Base-by-base conservation (phyloP, 2,113 vertebrate species). In the Dromiciops gliroides region DNA sequence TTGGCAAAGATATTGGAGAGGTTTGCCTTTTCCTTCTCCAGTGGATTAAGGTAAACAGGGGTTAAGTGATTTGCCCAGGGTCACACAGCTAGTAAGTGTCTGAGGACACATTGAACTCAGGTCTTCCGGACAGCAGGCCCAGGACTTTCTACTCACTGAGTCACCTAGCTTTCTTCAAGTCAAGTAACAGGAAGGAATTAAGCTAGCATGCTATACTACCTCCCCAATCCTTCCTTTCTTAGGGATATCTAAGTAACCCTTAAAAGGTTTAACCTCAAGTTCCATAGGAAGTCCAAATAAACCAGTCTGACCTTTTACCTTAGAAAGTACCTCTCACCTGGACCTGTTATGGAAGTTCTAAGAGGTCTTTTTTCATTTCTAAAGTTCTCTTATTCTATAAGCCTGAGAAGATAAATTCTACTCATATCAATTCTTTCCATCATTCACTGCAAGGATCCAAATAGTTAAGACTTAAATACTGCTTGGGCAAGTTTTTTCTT, bases 271-370 rank as follows among this genome's bases (percentile, higher is more conserved):
- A n/a, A 0, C 56, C 23, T 28, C 44, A 93, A 5, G 31, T 93
- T 90, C 31, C 48, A 93, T 91, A 93, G 52, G 67, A 91, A 51
- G 26, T 89, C 91, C 90, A 89, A 50, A 92, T 90, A 88, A 47
- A 67, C n/a, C 50, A 83, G 28, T 28, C 89, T 92, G 75, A 67
- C 3, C 44, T 89, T 83, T 52, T 23, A 11, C 31, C 89, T 91
- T 89, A 9, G 48, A 75, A 91, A 92, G 37, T 56, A 50, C 51
- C 1, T 88, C 83, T 93, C 25, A 0, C 37, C 48, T 0, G 0
- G 6, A 91, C 93, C 48, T 12, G 16, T 1, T 47, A 89, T 49
- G 91, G n/a, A 48, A 8, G 49, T 47, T 50, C 26, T 22, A 9
- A 75, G 52, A 56, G n/a, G 19, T n/a, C 19, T 83, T 83, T 83